These are phyloP conservation scores for Lytechinus pictus DNA, from an alignment of 35 echinoderm and acorn worm genomes.

Conservation along the genomic window DNA sequence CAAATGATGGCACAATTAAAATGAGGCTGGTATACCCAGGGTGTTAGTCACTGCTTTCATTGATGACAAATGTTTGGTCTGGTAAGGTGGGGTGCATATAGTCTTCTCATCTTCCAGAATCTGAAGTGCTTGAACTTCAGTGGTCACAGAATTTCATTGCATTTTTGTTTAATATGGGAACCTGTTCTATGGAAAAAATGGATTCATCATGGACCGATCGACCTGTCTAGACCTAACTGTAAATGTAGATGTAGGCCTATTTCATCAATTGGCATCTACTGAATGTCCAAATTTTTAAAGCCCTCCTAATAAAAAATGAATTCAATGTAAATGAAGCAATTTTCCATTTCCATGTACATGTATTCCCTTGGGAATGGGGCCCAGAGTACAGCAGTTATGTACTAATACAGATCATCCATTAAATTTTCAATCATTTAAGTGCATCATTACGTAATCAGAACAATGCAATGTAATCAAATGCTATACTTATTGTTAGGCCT, in stretches of 20 bases:
- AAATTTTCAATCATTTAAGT: background rate
- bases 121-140: background rate
- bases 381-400: no score
- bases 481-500: background rate
- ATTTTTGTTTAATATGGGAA: background rate
- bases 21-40: background rate
- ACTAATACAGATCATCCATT: background rate
- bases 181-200: no score
- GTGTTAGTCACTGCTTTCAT: constrained; percentile 1
- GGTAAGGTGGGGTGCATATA: background rate
- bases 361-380: no score
- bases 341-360: no score
- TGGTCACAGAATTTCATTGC: background rate
- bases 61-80: constrained; percentile 4
- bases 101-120: background rate
- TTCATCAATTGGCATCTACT: no score
- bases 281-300: no score
- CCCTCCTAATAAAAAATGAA: no score
- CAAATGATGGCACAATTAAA: background rate
- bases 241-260: no score
- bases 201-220: no score
- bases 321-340: no score
- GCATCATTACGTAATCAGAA: background rate
- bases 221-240: no score
- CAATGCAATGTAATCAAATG: background rate